These are phyloP conservation scores for Eclectus roratus DNA, from an alignment of 2,113 vertebrate genomes.

Conservation along the genomic window DNA sequence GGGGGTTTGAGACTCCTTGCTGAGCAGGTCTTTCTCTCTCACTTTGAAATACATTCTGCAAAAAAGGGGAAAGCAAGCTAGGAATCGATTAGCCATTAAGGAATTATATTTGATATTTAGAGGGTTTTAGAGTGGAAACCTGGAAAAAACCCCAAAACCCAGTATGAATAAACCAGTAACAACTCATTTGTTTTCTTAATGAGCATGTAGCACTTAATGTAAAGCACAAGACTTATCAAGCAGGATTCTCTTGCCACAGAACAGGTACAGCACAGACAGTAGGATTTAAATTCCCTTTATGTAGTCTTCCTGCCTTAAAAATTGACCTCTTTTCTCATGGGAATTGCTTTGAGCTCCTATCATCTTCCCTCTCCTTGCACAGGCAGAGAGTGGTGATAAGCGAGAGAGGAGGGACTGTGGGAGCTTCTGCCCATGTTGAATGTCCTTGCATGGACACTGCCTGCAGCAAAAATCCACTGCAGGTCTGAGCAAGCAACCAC, in stretches of 20 bases:
- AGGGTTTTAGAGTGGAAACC: neutral
- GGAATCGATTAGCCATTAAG: neutral
- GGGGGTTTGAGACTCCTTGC: neutral
- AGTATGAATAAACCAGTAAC: neutral
- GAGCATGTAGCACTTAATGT: constrained; percentile 9
- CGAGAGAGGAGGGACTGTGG: neutral
- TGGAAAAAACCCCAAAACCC: neutral
- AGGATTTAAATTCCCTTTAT: constrained; percentile 24
- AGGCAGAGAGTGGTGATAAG: neutral
- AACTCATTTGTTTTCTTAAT: constrained; percentile 13
- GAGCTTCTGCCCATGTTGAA: neutral
- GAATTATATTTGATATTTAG: neutral
- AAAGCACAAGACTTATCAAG: constrained; percentile 46
- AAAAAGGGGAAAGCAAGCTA: neutral
- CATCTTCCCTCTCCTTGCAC: neutral
- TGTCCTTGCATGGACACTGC: neutral
- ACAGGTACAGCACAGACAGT: neutral
- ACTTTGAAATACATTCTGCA: neutral
- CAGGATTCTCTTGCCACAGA: constrained; percentile 41
- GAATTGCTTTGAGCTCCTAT: neutral
- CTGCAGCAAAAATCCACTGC: neutral
- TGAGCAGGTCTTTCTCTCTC: neutral
- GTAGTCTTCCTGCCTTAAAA: neutral
- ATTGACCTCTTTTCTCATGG: neutral
- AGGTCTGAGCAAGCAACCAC: neutral